phyloP scores from a whole-genome alignment of 64 coral and sea anemone species.

The Platygyra sinensis region DNA sequence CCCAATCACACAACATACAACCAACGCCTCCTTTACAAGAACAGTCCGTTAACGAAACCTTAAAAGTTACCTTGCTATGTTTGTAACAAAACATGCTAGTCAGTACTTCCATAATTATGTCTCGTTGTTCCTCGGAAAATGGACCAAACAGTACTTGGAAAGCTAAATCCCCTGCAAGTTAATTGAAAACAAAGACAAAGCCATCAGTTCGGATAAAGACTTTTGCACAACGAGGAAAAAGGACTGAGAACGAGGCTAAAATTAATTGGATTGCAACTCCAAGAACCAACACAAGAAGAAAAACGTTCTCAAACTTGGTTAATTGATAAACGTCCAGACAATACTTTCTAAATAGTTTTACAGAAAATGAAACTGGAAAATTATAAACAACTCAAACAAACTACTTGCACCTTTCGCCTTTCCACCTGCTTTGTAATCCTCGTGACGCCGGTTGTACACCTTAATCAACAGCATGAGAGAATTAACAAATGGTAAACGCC shows the following conservation, averaged over 20 bases:
- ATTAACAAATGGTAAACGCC: too few species aligned
- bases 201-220: not conserved
- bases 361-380: not conserved
- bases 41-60: too few species aligned
- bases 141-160: constrained; percentile 91
- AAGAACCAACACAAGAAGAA: too few species aligned
- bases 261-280: too few species aligned
- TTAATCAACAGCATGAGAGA: not conserved
- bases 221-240: too few species aligned
- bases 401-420: constrained; percentile 28
- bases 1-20: too few species aligned
- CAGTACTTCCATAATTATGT: constrained; percentile 68
- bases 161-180: constrained; percentile 56
- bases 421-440: constrained; percentile 73
- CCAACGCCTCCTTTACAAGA: too few species aligned
- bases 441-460: constrained; percentile 56
- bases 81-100: constrained; percentile 86
- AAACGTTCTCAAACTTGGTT: too few species aligned
- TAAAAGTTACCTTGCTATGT: constrained; percentile 68
- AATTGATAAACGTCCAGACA: too few species aligned
- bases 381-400: not conserved
- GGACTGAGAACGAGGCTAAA: too few species aligned
- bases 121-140: constrained; percentile 85
- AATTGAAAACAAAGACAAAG: not conserved
- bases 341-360: too few species aligned